These are phyloP conservation scores for Drosophila kanekoi DNA, from an alignment of 2,888 invertebrate genomes.

Conservation along the genomic window DNA sequence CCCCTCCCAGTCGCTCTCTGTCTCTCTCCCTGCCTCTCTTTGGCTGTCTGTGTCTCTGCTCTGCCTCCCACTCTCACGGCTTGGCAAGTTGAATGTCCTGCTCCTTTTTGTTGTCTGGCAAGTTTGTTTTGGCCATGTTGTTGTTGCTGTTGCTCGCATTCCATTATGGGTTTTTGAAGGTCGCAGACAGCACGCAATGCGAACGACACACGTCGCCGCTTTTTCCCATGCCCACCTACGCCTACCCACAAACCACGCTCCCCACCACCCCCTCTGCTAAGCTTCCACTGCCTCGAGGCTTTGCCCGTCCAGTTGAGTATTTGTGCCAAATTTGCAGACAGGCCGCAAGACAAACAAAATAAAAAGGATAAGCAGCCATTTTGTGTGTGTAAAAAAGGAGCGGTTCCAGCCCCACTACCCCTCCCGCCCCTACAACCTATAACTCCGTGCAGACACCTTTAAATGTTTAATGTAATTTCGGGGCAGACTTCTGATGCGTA, in stretches of 20 bases:
- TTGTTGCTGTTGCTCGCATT: conserved; percentile 28
- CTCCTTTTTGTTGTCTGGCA: conserved; percentile 63
- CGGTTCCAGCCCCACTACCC: not conserved
- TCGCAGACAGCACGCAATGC: conserved; percentile 58
- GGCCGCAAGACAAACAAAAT: conserved; percentile 12
- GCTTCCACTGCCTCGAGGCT: not conserved
- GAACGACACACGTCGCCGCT: not conserved
- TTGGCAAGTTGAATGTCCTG: conserved; percentile 67
- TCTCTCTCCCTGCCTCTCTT: not conserved
- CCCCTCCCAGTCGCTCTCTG: not conserved
- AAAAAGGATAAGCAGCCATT: not conserved
- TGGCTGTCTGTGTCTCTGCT: not conserved
- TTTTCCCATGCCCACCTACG: not conserved
- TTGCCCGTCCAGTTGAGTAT: conserved; percentile 11
- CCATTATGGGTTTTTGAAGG: conserved; percentile 56
- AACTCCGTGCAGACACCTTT: conserved; percentile 8
- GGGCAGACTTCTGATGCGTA: conserved; percentile 1
- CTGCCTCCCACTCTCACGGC: not conserved
- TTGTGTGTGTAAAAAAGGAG: conserved; percentile 1
- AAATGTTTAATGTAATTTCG: conserved; percentile 42
- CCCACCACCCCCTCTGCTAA: not conserved
- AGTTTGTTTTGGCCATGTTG: conserved; percentile 47
- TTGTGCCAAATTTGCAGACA: conserved; percentile 61
- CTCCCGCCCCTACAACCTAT: not conserved
- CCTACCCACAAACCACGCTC: not conserved